These are phyloP conservation scores for Cebus imitator DNA, from an alignment of 2,113 vertebrate species.

Conservation along the genomic window DNA sequence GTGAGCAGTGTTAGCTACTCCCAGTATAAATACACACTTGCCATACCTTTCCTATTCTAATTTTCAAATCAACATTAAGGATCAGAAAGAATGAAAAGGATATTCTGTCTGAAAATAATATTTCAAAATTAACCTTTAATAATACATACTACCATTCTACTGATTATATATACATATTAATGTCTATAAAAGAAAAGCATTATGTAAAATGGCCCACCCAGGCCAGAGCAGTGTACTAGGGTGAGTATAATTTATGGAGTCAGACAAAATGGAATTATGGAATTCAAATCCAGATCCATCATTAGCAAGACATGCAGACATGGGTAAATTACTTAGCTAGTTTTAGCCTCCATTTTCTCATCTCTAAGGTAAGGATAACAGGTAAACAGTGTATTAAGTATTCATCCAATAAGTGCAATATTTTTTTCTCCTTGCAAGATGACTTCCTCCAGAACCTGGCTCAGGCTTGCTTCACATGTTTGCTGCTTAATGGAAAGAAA, in stretches of 20 bases:
- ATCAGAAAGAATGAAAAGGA: not conserved
- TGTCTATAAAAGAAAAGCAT: not conserved
- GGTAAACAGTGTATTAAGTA: not conserved
- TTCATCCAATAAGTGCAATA: not conserved
- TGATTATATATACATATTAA: not conserved
- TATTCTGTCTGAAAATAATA: not conserved
- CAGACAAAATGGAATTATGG: not conserved
- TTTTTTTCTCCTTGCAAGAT: not conserved
- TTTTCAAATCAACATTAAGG: not conserved
- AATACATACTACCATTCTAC: not conserved
- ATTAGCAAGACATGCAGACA: not conserved
- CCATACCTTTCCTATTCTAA: not conserved
- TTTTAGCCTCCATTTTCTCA: constrained; percentile 2
- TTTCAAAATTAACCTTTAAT: constrained; percentile 18
- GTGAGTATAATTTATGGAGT: not conserved
- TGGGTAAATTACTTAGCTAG: not conserved
- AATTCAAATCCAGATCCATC: not conserved
- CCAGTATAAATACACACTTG: not conserved
- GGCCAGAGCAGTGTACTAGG: not conserved
- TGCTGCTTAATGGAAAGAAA: not conserved
- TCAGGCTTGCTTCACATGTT: not conserved
- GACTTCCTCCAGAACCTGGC: not conserved
- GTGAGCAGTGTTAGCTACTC: constrained; percentile 22
- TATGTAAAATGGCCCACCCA: not conserved
- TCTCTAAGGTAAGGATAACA: not conserved